A percentile compares a stretch with the other conserved stretches of the same genome.
phyloP scores from a whole-genome alignment of 2,888 invertebrate species.

The Melipona beecheii region DNA sequence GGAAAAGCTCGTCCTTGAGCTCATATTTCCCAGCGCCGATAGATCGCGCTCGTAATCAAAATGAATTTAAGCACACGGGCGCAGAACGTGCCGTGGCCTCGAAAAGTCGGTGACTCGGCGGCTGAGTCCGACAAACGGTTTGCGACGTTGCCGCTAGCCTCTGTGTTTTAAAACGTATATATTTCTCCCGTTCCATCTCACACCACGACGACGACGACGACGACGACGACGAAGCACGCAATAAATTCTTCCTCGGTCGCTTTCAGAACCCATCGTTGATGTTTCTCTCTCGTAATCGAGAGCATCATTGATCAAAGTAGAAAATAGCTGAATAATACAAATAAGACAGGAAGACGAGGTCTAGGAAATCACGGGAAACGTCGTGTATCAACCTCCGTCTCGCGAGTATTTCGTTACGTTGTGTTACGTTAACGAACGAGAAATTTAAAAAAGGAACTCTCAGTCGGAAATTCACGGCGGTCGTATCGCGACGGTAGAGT shows the following conservation, averaged over 20 bases:
- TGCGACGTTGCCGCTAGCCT: conserved; percentile 78
- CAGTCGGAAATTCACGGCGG: background rate
- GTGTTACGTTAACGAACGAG: background rate
- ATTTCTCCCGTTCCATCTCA: conserved; percentile 67
- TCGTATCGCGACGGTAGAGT: too few relatives aligned
- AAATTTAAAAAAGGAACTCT: background rate
- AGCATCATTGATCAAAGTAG: background rate
- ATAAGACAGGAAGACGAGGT: background rate
- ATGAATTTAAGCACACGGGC: conserved; percentile 68
- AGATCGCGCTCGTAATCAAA: conserved; percentile 83
- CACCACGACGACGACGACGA: conserved; percentile 43
- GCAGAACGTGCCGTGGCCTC: conserved; percentile 78
- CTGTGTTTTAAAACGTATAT: conserved; percentile 51
- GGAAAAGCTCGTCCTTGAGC: conserved; percentile 80
- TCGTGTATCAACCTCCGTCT: background rate
- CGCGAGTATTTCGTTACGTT: background rate
- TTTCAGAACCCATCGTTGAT: conserved; percentile 38
- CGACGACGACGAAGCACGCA: conserved; percentile 57
- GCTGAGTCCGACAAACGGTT: conserved; percentile 70
- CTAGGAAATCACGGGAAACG: background rate
- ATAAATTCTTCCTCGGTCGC: conserved; percentile 59
- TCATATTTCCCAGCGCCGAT: conserved; percentile 81
- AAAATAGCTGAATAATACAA: background rate
- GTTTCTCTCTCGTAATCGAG: conserved; percentile 24
- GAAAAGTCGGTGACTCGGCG: conserved; percentile 83